Conservation (phyloP, 2,113 vertebrate genomes). For the Mesitornis unicolor region DNA sequence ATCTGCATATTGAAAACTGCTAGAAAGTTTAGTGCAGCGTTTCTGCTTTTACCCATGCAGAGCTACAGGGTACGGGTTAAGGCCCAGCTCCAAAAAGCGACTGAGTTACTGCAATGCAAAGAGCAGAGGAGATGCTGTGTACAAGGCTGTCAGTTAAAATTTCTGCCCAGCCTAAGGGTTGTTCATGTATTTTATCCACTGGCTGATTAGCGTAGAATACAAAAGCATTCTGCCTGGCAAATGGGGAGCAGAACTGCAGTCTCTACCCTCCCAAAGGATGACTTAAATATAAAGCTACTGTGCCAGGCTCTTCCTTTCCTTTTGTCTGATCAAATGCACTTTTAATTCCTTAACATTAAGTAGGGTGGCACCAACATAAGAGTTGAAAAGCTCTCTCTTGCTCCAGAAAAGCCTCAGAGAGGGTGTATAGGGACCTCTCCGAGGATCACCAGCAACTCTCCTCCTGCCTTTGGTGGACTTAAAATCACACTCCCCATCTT, state of each 20-base stretch:
- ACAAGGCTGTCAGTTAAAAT: background rate
- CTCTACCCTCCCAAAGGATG: background rate
- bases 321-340: background rate
- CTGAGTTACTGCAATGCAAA: background rate
- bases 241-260: background rate
- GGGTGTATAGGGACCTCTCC: background rate
- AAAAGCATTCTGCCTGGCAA: background rate
- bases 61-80: background rate
- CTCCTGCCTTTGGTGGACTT: background rate
- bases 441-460: background rate
- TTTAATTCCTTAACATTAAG: constrained; percentile 17
- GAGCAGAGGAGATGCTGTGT: background rate
- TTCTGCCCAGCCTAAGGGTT: background rate
- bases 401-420: background rate
- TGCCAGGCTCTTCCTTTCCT: background rate
- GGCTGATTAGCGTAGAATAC: background rate
- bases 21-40: background rate
- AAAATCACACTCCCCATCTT: background rate
- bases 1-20: background rate
- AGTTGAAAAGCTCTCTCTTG: background rate
- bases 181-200: background rate
- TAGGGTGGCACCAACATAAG: background rate
- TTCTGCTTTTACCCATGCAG: background rate
- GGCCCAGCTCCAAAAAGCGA: background rate
- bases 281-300: background rate